Conservation (phyloP, 2,113 vertebrate species). For the Steatornis caripensis region DNA sequence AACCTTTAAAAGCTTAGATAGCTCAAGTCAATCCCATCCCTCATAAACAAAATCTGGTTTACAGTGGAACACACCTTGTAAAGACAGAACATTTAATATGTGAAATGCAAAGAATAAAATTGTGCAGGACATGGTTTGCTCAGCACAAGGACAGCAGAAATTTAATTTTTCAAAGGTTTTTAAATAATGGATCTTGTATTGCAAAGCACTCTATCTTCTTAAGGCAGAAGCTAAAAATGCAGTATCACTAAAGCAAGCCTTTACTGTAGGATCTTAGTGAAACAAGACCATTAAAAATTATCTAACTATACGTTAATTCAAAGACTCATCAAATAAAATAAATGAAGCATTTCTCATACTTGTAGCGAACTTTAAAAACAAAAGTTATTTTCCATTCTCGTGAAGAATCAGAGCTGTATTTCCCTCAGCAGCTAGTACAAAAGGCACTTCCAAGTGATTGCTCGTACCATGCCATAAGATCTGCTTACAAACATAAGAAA, state of each 20-base stretch:
- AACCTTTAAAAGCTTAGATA: background rate
- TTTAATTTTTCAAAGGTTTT: background rate
- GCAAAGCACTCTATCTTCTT: background rate
- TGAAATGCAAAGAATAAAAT: background rate
- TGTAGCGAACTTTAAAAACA: background rate
- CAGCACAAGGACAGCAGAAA: background rate
- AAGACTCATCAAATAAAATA: background rate
- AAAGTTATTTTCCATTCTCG: background rate
- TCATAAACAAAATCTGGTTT: background rate
- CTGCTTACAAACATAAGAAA: background rate
- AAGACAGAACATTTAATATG: background rate
- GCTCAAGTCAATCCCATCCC: background rate
- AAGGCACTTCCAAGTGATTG: background rate
- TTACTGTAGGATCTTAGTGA: background rate
- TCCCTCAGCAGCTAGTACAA: background rate
- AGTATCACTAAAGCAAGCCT: background rate
- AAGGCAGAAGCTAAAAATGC: background rate
- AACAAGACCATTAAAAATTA: background rate
- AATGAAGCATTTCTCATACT: background rate
- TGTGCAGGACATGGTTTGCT: background rate
- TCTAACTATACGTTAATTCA: background rate
- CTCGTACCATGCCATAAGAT: background rate
- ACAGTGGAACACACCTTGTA: background rate
- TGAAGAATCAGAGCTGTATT: background rate
- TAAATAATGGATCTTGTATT: background rate